phyloP scores from a whole-genome alignment of 35 echinoderm and acorn worm species.

The Strongylocentrotus purpuratus region DNA sequence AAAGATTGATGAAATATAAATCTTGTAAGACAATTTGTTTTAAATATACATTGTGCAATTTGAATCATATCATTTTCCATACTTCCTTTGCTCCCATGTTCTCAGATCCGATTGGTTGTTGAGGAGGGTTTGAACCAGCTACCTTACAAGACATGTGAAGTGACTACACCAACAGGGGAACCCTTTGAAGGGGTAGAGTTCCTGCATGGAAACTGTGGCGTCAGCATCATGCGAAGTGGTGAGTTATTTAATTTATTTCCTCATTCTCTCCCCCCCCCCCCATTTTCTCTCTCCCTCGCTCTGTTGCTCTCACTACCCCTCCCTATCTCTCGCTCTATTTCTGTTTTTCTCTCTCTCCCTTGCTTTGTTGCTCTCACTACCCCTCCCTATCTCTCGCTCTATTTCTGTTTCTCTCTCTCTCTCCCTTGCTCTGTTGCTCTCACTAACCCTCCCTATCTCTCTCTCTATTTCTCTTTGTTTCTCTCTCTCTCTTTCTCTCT shows the following conservation, averaged over 20 bases:
- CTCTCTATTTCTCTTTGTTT: too few species aligned
- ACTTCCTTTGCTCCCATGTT: not conserved
- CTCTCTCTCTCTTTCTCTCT: too few species aligned
- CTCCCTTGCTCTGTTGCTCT: not conserved
- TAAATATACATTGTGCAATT: not conserved
- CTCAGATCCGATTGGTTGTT: conserved; percentile 89
- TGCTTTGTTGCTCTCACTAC: too few species aligned
- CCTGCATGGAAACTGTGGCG: conserved; percentile 96
- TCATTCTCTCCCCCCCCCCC: not conserved
- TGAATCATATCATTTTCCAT: too few species aligned
- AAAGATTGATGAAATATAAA: too few species aligned
- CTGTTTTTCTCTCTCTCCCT: too few species aligned
- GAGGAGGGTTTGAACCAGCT: conserved; percentile 97
- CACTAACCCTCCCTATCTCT: too few species aligned
- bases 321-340: not conserved
- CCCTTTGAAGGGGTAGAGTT: conserved; percentile 86
- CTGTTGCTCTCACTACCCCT: too few species aligned
- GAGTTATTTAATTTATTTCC: not conserved
- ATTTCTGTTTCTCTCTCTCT: not conserved
- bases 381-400: not conserved
- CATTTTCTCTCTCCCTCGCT: not conserved
- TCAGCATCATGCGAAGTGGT: conserved; percentile 99
- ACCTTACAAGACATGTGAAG: conserved; percentile 76
- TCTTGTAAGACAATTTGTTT: too few species aligned
- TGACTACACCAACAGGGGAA: conserved; percentile 88